Evolutionary conservation across 92 coral and sea anemone species (phyloP).

Genomic region (Umimayanthus chanpuru): DNA sequence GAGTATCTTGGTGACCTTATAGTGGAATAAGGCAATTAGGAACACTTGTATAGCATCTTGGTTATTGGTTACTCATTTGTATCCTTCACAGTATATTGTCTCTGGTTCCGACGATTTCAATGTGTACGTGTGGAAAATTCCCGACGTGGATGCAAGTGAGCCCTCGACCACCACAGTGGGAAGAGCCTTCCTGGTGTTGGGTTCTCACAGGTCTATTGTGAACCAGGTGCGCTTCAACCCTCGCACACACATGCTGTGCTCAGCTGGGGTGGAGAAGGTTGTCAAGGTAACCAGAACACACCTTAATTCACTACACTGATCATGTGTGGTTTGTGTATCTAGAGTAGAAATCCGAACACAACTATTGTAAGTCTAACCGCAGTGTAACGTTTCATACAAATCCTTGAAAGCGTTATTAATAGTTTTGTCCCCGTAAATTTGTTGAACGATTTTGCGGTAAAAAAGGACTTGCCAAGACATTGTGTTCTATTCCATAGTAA

Average conservation of each 20-base stretch:
- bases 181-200: conserved; percentile 73
- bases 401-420: no score
- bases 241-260: conserved; percentile 80
- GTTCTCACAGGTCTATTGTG: conserved; percentile 95
- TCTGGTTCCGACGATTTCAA: conserved; percentile 98
- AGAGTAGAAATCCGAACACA: no score
- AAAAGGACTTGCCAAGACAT: no score
- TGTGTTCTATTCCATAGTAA: no score
- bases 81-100: conserved; percentile 71
- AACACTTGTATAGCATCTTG: neutral
- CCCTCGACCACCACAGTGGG: conserved; percentile 61
- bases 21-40: no score
- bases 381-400: no score
- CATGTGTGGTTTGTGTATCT: no score
- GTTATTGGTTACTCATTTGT: neutral
- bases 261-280: conserved; percentile 96
- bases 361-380: no score
- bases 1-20: no score
- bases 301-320: neutral
- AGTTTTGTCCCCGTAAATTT: no score
- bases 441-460: no score
- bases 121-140: conserved; percentile 89
- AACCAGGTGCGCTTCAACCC: conserved; percentile 94
- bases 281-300: conserved; percentile 66
- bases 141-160: conserved; percentile 57